phyloP scores from a whole-genome alignment of 2,113 vertebrate genomes.

The mouse (Mus musculus) region DNA sequence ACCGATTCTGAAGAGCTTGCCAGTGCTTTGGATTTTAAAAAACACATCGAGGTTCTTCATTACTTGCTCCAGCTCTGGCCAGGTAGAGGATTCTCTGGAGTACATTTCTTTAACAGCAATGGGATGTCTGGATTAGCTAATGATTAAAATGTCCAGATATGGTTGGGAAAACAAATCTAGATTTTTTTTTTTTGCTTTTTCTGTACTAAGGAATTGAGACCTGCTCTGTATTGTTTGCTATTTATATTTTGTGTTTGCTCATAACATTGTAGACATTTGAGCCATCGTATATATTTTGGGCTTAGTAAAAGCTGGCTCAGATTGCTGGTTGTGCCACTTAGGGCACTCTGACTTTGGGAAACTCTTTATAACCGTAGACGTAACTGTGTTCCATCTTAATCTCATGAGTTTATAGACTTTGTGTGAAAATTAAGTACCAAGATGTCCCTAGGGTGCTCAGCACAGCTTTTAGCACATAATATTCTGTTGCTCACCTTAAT shows the following conservation, averaged over 20 bases:
- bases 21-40: constrained; percentile 98
- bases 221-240: constrained; percentile 21
- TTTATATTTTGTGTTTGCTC: constrained; percentile 4
- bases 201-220: background rate
- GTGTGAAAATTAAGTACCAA: background rate
- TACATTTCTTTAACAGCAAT: constrained; percentile 21
- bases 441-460: background rate
- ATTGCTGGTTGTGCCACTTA: background rate
- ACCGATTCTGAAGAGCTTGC: constrained; percentile 98
- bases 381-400: background rate
- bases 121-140: constrained; percentile 33
- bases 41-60: constrained; percentile 99
- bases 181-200: constrained; percentile 51
- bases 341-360: background rate
- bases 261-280: background rate
- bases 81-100: constrained; percentile 87
- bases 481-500: constrained; percentile 27
- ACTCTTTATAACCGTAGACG: constrained; percentile 9
- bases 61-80: constrained; percentile 99
- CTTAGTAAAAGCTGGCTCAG: background rate
- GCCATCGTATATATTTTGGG: background rate
- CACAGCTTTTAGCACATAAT: background rate
- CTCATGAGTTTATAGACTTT: background rate
- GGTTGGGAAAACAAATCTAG: background rate
- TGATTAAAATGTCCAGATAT: background rate